Evolutionary conservation across 2,888 invertebrate species (phyloP).

Genomic region (Brenthis hecate): DNA sequence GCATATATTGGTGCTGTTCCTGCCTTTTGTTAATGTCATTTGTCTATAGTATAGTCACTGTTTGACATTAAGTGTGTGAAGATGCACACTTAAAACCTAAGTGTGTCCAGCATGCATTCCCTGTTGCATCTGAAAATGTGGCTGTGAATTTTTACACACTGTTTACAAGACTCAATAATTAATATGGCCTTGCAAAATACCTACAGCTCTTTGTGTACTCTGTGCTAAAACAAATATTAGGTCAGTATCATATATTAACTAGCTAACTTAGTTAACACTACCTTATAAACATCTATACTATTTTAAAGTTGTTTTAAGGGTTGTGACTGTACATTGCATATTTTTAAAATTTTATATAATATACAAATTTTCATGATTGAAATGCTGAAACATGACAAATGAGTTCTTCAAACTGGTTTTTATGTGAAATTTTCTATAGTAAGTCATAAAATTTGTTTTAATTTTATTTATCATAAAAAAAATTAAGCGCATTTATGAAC

Average conservation of each 20-base stretch:
- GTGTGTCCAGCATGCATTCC: conserved; percentile 26
- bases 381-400: not conserved
- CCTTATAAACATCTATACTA: not conserved
- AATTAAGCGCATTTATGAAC: not conserved
- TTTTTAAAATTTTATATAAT: not conserved
- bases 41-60: conserved; percentile 15
- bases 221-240: conserved; percentile 8
- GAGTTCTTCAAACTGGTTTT: not conserved
- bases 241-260: conserved; percentile 18
- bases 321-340: conserved; percentile 3
- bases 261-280: not conserved
- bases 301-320: not conserved
- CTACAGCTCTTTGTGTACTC: conserved; percentile 14
- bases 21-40: conserved; percentile 21
- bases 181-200: conserved; percentile 25
- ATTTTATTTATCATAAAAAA: no score
- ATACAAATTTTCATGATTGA: not conserved
- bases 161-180: conserved; percentile 27
- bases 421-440: not conserved
- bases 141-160: conserved; percentile 35
- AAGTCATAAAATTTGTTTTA: no score
- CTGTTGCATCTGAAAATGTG: conserved; percentile 30
- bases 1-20: conserved; percentile 28
- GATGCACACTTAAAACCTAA: not conserved
- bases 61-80: conserved; percentile 21